Base-by-base conservation (phyloP, 2,113 vertebrate genomes). In the Lynx canadensis region DNA sequence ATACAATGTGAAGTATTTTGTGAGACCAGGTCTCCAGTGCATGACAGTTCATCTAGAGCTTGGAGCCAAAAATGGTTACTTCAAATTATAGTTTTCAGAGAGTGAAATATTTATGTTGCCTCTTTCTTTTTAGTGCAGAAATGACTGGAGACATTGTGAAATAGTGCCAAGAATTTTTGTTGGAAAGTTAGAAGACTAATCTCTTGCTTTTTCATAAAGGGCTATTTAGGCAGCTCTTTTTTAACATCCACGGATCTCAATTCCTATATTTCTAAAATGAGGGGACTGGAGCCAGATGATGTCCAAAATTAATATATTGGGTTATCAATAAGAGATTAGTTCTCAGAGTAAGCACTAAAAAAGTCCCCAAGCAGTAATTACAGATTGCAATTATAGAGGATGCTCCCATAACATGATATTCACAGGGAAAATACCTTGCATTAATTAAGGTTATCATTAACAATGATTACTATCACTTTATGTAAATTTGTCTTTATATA, bases 401-500 rank as follows among this genome's bases (percentile, higher is more conserved):
- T 50, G 38, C n/a, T 95, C 6, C 74, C 73, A 68, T 86, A 65
- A 90, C 68, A 23, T 80, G 36, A 88, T 73, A 96, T 36, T 50
- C 38, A 83, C 33, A 45, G 27, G 14, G 38, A 96, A 94, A 80
- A 68, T 52, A 96, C 83, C 84, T 86, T 68, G 12, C 41, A 90
- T 83, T 60, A 94, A 31, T 83, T 93, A 94, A 29, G 23, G 33
- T 91, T 69, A 38, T 87, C 87, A 23, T 94, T 92, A 90, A 78
- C 36, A 95, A 68, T 94, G 94, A 76, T 95, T 96, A 45, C 11
- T 94, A 94, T 65, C 69, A 36, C 23, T 95, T 90, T 79, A 73
- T 78, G 48, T 68, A 94, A 96, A 96, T 94, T 76, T 89, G 7
- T 92, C 52, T 68, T 89, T 95, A 80, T 83, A 33, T 92, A 93